Percentiles rank a stretch among this genome's conserved stretches.
Evolutionary conservation across 2,113 vertebrate genomes (phyloP).

Genomic region (Pterocles burchelli): DNA sequence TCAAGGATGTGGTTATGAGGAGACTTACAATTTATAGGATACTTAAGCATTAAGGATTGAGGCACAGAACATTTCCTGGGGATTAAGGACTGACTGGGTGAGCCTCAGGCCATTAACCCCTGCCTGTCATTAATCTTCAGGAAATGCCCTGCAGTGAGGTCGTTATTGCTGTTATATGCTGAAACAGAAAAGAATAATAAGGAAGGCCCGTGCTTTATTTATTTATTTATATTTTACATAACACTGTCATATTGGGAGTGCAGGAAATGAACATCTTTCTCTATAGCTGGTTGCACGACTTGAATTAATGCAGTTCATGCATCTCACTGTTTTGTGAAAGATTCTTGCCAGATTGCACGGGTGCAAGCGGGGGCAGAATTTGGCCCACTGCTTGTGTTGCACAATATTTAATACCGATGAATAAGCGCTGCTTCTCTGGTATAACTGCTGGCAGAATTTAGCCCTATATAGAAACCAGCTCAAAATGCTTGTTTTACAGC

Average conservation of each 20-base stretch:
- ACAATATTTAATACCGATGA: background rate
- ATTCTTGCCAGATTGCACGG: background rate
- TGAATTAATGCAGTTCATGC: background rate
- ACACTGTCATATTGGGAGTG: background rate
- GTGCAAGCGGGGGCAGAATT: slow-evolving; percentile 4
- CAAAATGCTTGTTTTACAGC: slow-evolving; percentile 64
- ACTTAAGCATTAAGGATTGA: slow-evolving; percentile 71
- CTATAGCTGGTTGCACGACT: background rate
- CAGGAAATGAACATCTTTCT: background rate
- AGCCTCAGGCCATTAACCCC: slow-evolving; percentile 67
- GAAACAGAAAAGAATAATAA: slow-evolving; percentile 36
- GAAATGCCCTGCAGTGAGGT: slow-evolving; percentile 62
- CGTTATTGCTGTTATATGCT: slow-evolving; percentile 39
- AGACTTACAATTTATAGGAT: slow-evolving; percentile 69
- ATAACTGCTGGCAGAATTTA: slow-evolving; percentile 33
- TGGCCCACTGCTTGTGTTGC: slow-evolving; percentile 22
- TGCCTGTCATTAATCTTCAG: slow-evolving; percentile 64
- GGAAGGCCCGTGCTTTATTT: slow-evolving; percentile 17
- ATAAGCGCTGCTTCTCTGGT: background rate
- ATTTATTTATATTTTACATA: slow-evolving; percentile 55
- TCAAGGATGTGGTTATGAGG: slow-evolving; percentile 65
- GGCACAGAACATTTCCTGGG: slow-evolving; percentile 62
- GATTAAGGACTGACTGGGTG: slow-evolving; percentile 65
- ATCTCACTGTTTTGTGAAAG: background rate
- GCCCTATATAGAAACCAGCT: slow-evolving; percentile 19